Percentiles rank a stretch among this genome's conserved stretches.
These are phyloP conservation scores for Vanacampus margaritifer DNA, from an alignment of 2,113 vertebrate genomes.

Conservation along the genomic window DNA sequence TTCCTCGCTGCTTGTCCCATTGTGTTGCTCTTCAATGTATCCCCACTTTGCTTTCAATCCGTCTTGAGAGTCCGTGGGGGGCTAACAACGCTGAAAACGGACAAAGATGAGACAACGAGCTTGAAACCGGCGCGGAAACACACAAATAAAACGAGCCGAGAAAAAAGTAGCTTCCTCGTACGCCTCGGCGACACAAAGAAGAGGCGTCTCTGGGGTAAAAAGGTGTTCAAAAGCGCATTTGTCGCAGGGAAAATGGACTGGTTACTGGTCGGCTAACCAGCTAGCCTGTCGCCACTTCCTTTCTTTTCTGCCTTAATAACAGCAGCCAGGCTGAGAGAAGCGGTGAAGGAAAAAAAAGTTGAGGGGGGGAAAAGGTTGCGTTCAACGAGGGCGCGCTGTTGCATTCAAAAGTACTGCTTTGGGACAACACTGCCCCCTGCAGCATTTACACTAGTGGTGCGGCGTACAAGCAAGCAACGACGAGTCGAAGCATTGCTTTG, in stretches of 20 bases:
- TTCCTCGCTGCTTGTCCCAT: slow-evolving; percentile 54
- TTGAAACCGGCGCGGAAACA: slow-evolving; percentile 11
- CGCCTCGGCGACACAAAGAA: slow-evolving; percentile 4
- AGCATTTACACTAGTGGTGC: background rate
- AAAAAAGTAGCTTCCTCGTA: slow-evolving; percentile 6
- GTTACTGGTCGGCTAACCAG: slow-evolving; percentile 52
- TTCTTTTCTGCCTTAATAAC: slow-evolving; percentile 49
- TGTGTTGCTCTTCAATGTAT: slow-evolving; percentile 43
- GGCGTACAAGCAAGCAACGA: too few species aligned
- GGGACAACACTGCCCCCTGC: slow-evolving; percentile 39
- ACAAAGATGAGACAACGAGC: slow-evolving; percentile 50
- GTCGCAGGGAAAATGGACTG: slow-evolving; percentile 9
- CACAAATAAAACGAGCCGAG: slow-evolving; percentile 3
- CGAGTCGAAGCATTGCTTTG: too few species aligned
- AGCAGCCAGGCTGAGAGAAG: slow-evolving; percentile 40
- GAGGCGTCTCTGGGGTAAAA: background rate
- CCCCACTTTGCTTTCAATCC: slow-evolving; percentile 6
- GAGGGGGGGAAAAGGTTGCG: slow-evolving; percentile 48
- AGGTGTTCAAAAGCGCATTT: background rate
- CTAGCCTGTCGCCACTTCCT: slow-evolving; percentile 69
- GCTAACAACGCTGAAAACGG: slow-evolving; percentile 36
- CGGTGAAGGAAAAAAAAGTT: slow-evolving; percentile 56
- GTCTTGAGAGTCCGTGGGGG: slow-evolving; percentile 1
- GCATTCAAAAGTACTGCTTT: background rate
- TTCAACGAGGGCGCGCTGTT: slow-evolving; percentile 58